phyloP scores from a whole-genome alignment of 1,140 invertebrate species.

The Drosophila nasuta region DNA sequence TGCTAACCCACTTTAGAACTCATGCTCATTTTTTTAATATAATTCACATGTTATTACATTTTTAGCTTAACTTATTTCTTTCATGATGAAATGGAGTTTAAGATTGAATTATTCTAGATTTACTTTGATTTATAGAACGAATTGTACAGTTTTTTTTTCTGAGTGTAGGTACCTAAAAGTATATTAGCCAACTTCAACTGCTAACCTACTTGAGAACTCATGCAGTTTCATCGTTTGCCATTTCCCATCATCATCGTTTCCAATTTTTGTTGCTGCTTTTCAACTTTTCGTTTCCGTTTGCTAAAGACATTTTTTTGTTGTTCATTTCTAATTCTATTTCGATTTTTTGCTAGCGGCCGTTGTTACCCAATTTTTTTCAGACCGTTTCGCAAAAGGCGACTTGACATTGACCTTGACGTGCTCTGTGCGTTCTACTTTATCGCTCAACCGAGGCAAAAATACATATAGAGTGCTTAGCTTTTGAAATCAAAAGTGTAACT shows the following conservation, averaged over 20 bases:
- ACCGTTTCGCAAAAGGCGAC: conserved; percentile 18
- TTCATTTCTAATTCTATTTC: conserved; percentile 29
- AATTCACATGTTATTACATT: too few relatives aligned
- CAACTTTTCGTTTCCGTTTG: conserved; percentile 28
- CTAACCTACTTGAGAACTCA: neutral
- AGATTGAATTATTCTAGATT: too few relatives aligned
- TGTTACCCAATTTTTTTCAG: conserved; percentile 39
- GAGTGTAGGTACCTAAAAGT: neutral
- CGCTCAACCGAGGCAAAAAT: conserved; percentile 39
- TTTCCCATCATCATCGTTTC: conserved; percentile 2
- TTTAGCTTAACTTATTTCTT: too few relatives aligned
- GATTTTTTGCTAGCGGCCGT: conserved; percentile 18
- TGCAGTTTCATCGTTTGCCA: neutral
- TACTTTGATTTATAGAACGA: too few relatives aligned
- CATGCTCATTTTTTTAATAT: neutral
- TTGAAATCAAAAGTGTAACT: conserved; percentile 59
- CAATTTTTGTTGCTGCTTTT: conserved; percentile 28
- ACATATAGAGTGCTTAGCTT: conserved; percentile 45
- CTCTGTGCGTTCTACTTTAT: conserved; percentile 54
- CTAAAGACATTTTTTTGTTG: neutral
- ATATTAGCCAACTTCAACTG: neutral
- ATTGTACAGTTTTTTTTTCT: too few relatives aligned
- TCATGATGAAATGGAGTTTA: too few relatives aligned
- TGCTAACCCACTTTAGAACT: neutral
- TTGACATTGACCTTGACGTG: conserved; percentile 67